phyloP scores from a whole-genome alignment of 1,140 invertebrate genomes.

The Melipona quadrifasciata region DNA sequence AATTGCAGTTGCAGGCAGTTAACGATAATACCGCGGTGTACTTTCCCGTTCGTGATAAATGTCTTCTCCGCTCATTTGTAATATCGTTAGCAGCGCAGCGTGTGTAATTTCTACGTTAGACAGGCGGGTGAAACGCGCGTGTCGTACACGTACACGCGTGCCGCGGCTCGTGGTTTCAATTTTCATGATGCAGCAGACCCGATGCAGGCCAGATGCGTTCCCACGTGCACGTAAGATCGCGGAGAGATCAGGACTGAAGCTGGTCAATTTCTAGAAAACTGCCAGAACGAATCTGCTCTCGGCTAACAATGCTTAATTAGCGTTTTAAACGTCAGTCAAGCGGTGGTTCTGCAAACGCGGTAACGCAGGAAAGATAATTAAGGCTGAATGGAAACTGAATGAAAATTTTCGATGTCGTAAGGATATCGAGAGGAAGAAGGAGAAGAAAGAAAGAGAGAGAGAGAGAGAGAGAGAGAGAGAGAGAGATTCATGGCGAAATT shows the following conservation, averaged over 20 bases:
- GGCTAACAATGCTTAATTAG: conserved; percentile 39
- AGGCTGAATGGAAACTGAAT: conserved; percentile 2
- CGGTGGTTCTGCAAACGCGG: not conserved
- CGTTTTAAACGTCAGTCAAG: conserved; percentile 26
- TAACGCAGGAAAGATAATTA: conserved; percentile 18
- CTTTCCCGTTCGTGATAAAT: conserved; percentile 13
- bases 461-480: not conserved
- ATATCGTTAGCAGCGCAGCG: not conserved
- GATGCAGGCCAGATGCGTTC: not conserved
- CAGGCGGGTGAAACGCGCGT: not conserved
- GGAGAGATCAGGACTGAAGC: not conserved
- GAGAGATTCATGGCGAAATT: conserved; percentile 25
- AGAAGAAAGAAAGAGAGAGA: no score
- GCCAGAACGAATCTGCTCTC: conserved; percentile 20
- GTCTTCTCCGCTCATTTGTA: conserved; percentile 1
- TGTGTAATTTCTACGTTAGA: conserved; percentile 4
- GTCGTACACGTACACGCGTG: no score
- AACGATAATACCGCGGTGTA: not conserved
- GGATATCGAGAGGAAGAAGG: not conserved
- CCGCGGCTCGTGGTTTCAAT: not conserved
- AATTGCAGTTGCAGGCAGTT: not conserved
- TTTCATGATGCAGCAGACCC: not conserved
- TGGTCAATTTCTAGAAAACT: conserved; percentile 18
- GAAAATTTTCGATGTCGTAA: not conserved
- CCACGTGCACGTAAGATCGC: not conserved